Base-by-base conservation (phyloP, 2,113 vertebrate genomes). In the Sakesphorus luctuosus region DNA sequence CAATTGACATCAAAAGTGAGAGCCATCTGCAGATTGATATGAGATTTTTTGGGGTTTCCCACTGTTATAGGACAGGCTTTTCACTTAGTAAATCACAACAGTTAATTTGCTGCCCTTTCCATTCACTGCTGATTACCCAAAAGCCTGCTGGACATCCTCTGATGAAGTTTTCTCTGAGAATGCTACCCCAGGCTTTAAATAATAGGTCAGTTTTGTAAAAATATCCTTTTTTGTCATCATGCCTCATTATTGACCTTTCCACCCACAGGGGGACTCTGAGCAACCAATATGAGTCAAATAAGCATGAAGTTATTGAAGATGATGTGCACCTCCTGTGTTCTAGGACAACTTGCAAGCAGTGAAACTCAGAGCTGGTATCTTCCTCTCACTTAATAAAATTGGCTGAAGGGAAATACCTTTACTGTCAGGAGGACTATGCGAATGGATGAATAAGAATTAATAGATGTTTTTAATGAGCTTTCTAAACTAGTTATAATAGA, bases 391-490 rank as follows among this genome's bases (percentile, higher is more conserved):
- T 87, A 88, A 87, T 90, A 94, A 94, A 91, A 91, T 33, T 75
- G 46, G 52, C 53, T 31, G 61, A 93, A 96, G 88, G 96, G 84
- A 96, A 81, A 87, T 86, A 94, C 40, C 49, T 92, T 96, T 80
- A 78, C 71, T 80, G n/a, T 95, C 84, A 88, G 62, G 91, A 94
- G 90, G 94, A 89, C 76, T 81, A 75, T 92, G 81, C 67, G 61
- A 96, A 84, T 8, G n/a, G 78, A 75, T 94, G 89, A 91, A 96
- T 94, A 80, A 95, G 93, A 93, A 93, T 84, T 89, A 69, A 82
- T 82, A 73, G 78, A 78, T 46, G 75, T 74, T 94, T 91, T 92
- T 40, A 83, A 92, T 80, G 47, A 92, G 40, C 55, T 95, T 93
- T 91, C 79, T 82, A 66, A 89, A 67, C 76, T 71, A 24, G 14